Conservation (phyloP, 2,888 invertebrate species). For the Epirrita christyi region DNA sequence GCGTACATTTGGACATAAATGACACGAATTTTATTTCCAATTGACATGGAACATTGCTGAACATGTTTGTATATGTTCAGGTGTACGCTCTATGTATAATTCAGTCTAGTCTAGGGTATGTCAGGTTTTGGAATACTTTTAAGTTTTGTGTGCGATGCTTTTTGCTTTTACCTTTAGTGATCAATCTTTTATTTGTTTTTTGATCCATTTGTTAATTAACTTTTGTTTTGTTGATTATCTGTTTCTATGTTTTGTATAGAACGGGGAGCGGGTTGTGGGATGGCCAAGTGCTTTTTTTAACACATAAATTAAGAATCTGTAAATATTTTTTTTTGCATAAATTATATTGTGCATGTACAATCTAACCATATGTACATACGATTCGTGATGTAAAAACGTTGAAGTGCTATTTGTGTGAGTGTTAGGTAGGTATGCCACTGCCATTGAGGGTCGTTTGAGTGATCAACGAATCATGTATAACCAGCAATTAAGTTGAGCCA, state of each 20-base stretch:
- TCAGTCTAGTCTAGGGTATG: slow-evolving; percentile 19
- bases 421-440: slow-evolving; percentile 72
- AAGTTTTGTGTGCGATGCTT: slow-evolving; percentile 33
- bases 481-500: no score
- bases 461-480: slow-evolving; percentile 16
- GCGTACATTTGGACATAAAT: no score
- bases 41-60: no score
- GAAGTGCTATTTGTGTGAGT: slow-evolving; percentile 75
- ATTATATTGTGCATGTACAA: slow-evolving; percentile 68
- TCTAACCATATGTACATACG: slow-evolving; percentile 54
- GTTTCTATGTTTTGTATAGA: slow-evolving; percentile 46
- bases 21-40: no score
- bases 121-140: slow-evolving; percentile 14
- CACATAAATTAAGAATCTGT: slow-evolving; percentile 68
- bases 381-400: slow-evolving; percentile 70
- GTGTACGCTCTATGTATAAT: slow-evolving; percentile 13
- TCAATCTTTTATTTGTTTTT: slow-evolving; percentile 25
- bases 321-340: slow-evolving; percentile 79
- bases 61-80: slow-evolving; percentile 1
- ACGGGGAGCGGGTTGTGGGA: slow-evolving; percentile 59
- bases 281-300: slow-evolving; percentile 78
- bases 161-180: slow-evolving; percentile 30
- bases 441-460: slow-evolving; percentile 50
- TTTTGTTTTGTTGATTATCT: slow-evolving; percentile 40
- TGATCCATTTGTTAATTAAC: neutral